phyloP scores from a whole-genome alignment of 64 coral and sea anemone species.

The Montipora cactus region DNA sequence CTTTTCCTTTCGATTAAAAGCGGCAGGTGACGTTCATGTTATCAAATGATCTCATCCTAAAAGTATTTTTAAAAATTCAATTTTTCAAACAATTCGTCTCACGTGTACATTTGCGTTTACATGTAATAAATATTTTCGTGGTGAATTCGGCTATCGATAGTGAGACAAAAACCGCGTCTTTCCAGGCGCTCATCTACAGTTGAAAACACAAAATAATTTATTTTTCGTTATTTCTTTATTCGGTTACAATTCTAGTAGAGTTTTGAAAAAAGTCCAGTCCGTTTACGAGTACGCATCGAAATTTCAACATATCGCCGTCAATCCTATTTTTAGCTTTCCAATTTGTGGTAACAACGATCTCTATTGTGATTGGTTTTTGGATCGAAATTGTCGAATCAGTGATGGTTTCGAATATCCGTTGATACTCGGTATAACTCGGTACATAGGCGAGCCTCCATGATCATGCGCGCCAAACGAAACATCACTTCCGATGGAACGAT shows the following conservation, averaged over 20 bases:
- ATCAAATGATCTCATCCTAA: constrained; percentile 30
- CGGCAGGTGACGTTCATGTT: neutral
- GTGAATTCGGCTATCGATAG: neutral
- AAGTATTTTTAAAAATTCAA: constrained; percentile 18
- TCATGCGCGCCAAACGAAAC: constrained; percentile 45
- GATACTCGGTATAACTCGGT: neutral
- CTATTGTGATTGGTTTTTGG: constrained; percentile 26
- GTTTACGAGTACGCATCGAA: too few relatives aligned
- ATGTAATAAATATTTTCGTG: constrained; percentile 21
- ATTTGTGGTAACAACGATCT: neutral
- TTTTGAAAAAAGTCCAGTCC: too few relatives aligned
- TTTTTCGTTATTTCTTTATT: neutral
- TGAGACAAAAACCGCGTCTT: neutral
- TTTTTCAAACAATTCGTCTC: neutral
- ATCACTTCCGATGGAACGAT: constrained; percentile 33
- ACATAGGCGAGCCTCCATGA: neutral
- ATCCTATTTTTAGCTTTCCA: constrained; percentile 8
- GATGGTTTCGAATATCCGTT: neutral
- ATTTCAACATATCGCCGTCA: constrained; percentile 4
- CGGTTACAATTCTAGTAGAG: neutral
- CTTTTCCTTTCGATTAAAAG: neutral
- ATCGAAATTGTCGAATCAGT: neutral
- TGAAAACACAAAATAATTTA: neutral
- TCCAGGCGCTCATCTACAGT: neutral
- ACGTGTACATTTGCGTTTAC: neutral